These are phyloP conservation scores for Xylocopa sonorina DNA, from an alignment of 1,140 invertebrate species.

Conservation along the genomic window DNA sequence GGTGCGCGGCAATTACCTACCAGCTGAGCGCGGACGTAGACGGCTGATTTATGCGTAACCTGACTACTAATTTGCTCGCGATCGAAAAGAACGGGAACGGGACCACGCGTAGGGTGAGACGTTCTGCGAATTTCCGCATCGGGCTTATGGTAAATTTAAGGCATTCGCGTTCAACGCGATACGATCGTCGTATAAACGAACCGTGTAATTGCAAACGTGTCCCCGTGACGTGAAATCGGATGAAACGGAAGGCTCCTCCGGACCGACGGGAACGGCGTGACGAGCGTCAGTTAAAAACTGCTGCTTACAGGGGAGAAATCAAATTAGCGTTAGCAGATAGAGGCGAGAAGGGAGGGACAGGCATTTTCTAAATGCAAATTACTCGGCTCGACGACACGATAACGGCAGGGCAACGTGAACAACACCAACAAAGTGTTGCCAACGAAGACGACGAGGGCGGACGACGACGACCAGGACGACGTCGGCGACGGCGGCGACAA, in stretches of 20 bases:
- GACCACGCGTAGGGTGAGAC: neutral
- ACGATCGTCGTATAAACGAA: constrained; percentile 47
- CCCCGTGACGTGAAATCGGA: constrained; percentile 48
- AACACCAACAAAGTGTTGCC: neutral
- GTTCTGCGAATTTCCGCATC: constrained; percentile 1
- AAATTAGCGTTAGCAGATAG: constrained; percentile 54
- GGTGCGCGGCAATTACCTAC: neutral
- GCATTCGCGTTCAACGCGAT: constrained; percentile 19
- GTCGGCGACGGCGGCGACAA: constrained; percentile 30
- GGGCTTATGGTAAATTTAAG: constrained; percentile 35
- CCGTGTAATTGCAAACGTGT: constrained; percentile 60
- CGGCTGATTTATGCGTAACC: neutral
- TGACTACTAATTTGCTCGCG: constrained; percentile 8
- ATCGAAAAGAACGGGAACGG: constrained; percentile 1
- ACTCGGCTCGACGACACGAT: constrained; percentile 43
- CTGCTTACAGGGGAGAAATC: constrained; percentile 53
- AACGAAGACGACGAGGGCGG: neutral
- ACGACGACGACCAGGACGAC: neutral
- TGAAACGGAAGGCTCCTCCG: constrained; percentile 29
- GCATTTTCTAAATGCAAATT: constrained; percentile 70
- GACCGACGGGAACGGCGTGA: constrained; percentile 39
- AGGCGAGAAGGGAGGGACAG: neutral
- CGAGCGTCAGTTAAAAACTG: constrained; percentile 64
- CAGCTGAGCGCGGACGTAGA: neutral
- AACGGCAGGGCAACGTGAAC: constrained; percentile 13